Percentiles rank a stretch among this genome's conserved stretches.
phyloP scores from a whole-genome alignment of 2,113 vertebrate genomes.

The Nanorana parkeri region DNA sequence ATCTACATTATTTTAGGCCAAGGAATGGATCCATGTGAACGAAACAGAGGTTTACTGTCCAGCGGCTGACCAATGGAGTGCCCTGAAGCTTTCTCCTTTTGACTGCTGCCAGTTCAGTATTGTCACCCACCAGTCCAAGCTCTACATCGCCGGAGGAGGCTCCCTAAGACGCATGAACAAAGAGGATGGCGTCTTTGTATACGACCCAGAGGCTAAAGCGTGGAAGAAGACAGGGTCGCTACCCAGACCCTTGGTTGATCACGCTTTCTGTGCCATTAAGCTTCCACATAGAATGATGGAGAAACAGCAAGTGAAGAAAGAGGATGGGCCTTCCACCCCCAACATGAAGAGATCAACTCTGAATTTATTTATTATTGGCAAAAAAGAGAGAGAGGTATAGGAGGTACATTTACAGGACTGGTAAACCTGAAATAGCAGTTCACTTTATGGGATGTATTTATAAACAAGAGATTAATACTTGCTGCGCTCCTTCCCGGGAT shows the following conservation, averaged over 20 bases:
- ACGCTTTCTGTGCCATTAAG: conserved; percentile 62
- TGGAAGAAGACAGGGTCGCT: conserved; percentile 61
- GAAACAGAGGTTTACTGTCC: conserved; percentile 65
- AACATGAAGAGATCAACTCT: conserved; percentile 53
- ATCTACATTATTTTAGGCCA: conserved; percentile 51
- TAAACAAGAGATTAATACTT: too few species aligned
- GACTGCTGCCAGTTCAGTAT: conserved; percentile 66
- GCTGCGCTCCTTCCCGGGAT: too few species aligned
- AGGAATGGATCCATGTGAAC: conserved; percentile 60
- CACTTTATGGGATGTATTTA: too few species aligned
- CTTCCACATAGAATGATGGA: conserved; percentile 25
- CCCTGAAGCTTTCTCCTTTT: conserved; percentile 25
- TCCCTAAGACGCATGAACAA: conserved; percentile 59
- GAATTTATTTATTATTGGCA: conserved; percentile 52
- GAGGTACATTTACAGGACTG: too few species aligned
- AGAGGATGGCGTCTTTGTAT: conserved; percentile 61
- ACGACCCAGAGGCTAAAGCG: conserved; percentile 22
- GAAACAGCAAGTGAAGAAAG: background rate
- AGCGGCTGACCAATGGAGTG: conserved; percentile 64
- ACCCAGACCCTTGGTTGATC: conserved; percentile 62
- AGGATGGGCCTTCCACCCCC: accelerated
- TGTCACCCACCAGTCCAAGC: background rate
- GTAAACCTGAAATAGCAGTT: too few species aligned
- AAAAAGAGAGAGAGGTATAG: background rate
- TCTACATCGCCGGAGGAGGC: conserved; percentile 60